Percentiles rank a stretch among this genome's conserved stretches.
These are phyloP conservation scores for Altica lythri DNA, from an alignment of 2,888 invertebrate genomes.

Conservation along the genomic window DNA sequence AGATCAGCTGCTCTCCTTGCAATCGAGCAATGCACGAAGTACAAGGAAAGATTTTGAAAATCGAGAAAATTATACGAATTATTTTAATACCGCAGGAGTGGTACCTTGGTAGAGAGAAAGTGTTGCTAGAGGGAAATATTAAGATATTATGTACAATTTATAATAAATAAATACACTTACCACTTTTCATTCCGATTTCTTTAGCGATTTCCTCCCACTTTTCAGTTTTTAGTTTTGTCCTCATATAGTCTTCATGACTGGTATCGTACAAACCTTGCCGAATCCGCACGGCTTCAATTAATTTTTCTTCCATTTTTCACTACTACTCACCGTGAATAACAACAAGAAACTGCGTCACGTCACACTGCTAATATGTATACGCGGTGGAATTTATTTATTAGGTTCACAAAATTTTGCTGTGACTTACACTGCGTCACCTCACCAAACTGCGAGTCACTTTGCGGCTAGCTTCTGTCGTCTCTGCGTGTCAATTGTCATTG, in stretches of 20 bases:
- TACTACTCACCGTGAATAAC: neutral
- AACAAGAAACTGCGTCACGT: slow-evolving; percentile 7
- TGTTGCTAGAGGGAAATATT: neutral
- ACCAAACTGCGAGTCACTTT: no score
- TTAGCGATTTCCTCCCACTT: slow-evolving; percentile 6
- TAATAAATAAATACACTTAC: slow-evolving; percentile 7
- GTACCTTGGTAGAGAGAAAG: slow-evolving; percentile 5
- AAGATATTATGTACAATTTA: no score
- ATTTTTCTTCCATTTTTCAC: neutral
- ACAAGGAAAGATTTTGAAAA: neutral
- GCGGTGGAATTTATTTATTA: neutral
- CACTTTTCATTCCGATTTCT: slow-evolving; percentile 1
- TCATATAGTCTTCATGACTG: slow-evolving; percentile 7
- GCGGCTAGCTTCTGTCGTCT: no score
- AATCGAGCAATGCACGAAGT: neutral
- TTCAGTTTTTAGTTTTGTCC: slow-evolving; percentile 13
- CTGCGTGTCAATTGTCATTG: no score
- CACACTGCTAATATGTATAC: slow-evolving; percentile 10
- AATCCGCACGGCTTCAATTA: neutral
- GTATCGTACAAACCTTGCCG: slow-evolving; percentile 5
- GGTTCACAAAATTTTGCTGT: slow-evolving; percentile 9
- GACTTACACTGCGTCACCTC: no score
- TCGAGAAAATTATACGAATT: neutral
- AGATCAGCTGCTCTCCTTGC: slow-evolving; percentile 1
- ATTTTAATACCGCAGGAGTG: neutral